These are phyloP conservation scores for Busseola fusca DNA, from an alignment of 2,888 invertebrate species.

Conservation along the genomic window DNA sequence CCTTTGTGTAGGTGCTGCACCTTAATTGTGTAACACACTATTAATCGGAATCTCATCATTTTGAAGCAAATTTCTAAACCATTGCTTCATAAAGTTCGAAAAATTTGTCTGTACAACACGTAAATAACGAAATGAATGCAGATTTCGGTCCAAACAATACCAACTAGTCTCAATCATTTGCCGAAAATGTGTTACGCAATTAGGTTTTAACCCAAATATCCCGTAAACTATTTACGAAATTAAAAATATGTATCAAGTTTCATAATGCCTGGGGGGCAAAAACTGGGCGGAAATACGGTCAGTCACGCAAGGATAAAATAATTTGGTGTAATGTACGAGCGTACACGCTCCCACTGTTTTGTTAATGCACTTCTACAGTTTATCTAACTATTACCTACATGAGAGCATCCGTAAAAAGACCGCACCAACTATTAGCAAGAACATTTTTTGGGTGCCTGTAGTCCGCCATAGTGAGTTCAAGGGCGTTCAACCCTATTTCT, in stretches of 20 bases:
- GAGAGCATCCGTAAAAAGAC: slow-evolving; percentile 16
- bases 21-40: no score
- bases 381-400: slow-evolving; percentile 17
- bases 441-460: slow-evolving; percentile 36
- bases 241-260: slow-evolving; percentile 47
- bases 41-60: no score
- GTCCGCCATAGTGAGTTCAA: slow-evolving; percentile 54
- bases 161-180: no score
- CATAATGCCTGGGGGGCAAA: slow-evolving; percentile 44
- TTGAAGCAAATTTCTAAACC: no score
- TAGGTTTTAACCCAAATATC: slow-evolving; percentile 44
- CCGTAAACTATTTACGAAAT: slow-evolving; percentile 40
- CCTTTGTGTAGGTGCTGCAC: no score
- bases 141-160: no score
- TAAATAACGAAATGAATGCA: no score
- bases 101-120: no score
- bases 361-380: slow-evolving; percentile 56
- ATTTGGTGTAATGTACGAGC: slow-evolving; percentile 48
- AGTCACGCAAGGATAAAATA: slow-evolving; percentile 69
- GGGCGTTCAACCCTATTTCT: slow-evolving; percentile 65
- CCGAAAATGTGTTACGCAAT: no score
- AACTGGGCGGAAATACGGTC: slow-evolving; percentile 63
- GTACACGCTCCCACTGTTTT: slow-evolving; percentile 46
- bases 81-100: no score
- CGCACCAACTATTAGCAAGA: slow-evolving; percentile 40